phyloP scores from a whole-genome alignment of 2,797 vertebrate species.

The Anisognathus igniventris region DNA sequence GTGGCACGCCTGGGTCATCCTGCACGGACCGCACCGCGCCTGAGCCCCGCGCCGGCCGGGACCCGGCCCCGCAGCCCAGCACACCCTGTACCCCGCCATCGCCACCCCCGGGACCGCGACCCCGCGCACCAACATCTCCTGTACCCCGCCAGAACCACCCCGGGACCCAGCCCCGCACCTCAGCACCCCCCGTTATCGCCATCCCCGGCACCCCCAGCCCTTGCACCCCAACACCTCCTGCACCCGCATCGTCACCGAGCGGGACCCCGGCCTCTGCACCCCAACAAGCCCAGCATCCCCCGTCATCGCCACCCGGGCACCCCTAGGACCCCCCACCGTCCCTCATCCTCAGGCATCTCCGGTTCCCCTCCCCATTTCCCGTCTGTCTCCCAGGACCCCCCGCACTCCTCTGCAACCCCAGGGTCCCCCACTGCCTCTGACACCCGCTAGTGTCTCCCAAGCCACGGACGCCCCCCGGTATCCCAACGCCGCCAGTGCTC shows the following conservation, averaged over 20 bases:
- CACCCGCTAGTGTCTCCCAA: background rate
- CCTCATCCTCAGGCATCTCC: background rate
- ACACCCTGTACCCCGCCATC: background rate
- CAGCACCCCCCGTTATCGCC: background rate
- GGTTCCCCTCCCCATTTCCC: background rate
- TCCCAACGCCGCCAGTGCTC: background rate
- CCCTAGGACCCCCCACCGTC: background rate
- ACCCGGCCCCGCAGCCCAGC: background rate
- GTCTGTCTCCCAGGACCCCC: background rate
- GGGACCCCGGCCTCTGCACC: background rate
- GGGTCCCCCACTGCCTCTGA: background rate
- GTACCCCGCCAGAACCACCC: background rate
- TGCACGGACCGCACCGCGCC: background rate
- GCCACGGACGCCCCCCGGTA: background rate
- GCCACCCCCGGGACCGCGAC: background rate
- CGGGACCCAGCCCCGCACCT: background rate
- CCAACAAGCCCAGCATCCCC: background rate
- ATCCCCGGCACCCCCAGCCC: background rate
- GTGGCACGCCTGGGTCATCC: slow-evolving; percentile 95
- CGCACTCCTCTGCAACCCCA: background rate
- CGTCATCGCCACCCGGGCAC: background rate
- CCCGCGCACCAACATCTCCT: background rate
- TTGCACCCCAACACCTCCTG: too few relatives aligned
- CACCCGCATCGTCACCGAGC: too few relatives aligned
- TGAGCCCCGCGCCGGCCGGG: background rate